These are phyloP conservation scores for Magallana gigas DNA, from an alignment of 1,140 invertebrate genomes.

Conservation along the genomic window DNA sequence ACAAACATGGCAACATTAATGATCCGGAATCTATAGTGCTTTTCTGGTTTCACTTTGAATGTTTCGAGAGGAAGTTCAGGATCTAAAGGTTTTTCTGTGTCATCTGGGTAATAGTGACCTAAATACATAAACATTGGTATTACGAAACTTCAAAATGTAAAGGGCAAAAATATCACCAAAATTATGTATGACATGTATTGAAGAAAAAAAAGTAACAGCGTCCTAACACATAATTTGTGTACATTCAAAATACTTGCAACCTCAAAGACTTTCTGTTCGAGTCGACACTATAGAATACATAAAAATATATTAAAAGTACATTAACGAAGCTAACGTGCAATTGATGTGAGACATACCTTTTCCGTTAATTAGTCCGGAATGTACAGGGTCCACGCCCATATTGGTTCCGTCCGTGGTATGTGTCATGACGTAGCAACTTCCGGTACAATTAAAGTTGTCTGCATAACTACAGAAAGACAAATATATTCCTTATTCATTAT, in stretches of 20 bases:
- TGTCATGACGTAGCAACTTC: slow-evolving; percentile 4
- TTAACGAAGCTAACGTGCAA: too few relatives aligned
- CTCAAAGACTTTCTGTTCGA: too few relatives aligned
- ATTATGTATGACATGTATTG: too few relatives aligned
- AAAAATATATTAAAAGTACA: too few relatives aligned
- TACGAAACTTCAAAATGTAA: too few relatives aligned
- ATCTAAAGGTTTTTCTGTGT: slow-evolving; percentile 85
- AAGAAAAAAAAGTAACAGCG: too few relatives aligned
- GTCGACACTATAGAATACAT: too few relatives aligned
- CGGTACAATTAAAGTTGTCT: slow-evolving; percentile 22
- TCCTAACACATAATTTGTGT: too few relatives aligned
- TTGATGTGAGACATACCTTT: slow-evolving; percentile 21
- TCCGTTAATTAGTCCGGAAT: slow-evolving; percentile 49
- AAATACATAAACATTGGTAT: too few relatives aligned
- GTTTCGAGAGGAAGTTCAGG: slow-evolving; percentile 70
- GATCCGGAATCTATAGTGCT: slow-evolving; percentile 89
- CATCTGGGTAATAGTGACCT: slow-evolving; percentile 88
- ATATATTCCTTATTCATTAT: too few relatives aligned
- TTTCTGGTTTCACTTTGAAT: slow-evolving; percentile 53
- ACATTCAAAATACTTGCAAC: too few relatives aligned
- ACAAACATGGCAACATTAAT: slow-evolving; percentile 92
- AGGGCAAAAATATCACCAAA: too few relatives aligned
- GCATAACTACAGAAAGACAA: background rate
- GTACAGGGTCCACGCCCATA: slow-evolving; percentile 32
- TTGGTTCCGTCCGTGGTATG: slow-evolving; percentile 22